Base-by-base conservation (phyloP, 2,113 vertebrate species). In the Tachuris rubrigastra region DNA sequence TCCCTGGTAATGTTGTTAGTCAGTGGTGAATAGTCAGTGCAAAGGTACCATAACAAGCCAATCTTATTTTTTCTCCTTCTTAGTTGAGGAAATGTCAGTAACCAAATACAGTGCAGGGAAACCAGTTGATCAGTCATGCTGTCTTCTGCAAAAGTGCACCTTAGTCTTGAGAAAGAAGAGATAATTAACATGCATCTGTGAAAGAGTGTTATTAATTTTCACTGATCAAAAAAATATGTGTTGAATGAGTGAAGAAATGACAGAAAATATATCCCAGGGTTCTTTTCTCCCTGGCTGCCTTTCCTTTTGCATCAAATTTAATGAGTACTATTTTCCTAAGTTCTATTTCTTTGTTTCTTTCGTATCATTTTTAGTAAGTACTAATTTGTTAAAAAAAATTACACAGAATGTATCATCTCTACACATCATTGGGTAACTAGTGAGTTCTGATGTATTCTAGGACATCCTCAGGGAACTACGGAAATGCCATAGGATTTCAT, bases 301-400 rank as follows among this genome's bases (percentile, higher is more conserved):
- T 19, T 12, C 6, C 4, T 65, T 87, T 82, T 71, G 27, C 31
- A 62, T 47, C 8, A 19, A 52, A 59, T 79, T 72, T 87, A 50
- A 12, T 56, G 41, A 85, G 8, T 41, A 87, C 5, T 76, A 9
- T 72, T 90, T 91, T 89, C 20, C 46, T 88, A 44, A 80, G 73
- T 95, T 81, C 16, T 52, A 62, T 74, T 69, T 59, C 24, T 94
- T 93, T 89, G 15, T 89, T 94, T 93, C 21, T 65, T 91, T 84
- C 39, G 28, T 44, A 74, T 37, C 0, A 66, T 75, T 75, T 93
- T 83, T 94, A 90, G 42, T 76, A 91, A 93, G 33, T 55, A 72
- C 6, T 72, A 79, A 74, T 87, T 94, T 93, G 14, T 18, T 89
- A 81, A 90, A 91, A 87, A 69, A 63, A 47, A 50, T 10, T 47